Conservation (phyloP, 2,113 vertebrate species). For the Mastomys coucha region DNA sequence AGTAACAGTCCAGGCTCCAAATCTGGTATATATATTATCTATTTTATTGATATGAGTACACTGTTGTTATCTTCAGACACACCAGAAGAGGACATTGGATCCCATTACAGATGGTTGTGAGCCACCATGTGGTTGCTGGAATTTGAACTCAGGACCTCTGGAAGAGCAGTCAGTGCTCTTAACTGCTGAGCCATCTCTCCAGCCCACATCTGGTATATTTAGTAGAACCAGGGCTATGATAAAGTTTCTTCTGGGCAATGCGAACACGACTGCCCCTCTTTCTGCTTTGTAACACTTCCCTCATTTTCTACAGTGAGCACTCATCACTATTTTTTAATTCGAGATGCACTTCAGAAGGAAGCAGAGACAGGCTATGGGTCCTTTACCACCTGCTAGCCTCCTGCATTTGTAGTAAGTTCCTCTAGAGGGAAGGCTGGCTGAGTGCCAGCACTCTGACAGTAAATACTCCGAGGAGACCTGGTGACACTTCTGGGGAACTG, state of each 20-base stretch:
- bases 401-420: not conserved
- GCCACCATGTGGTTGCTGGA: too few relatives aligned
- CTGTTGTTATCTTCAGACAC: too few relatives aligned
- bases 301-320: not conserved
- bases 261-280: not conserved
- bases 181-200: too few relatives aligned
- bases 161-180: too few relatives aligned
- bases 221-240: not conserved
- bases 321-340: not conserved
- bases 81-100: too few relatives aligned
- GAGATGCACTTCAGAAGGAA: not conserved
- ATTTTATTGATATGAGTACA: too few relatives aligned
- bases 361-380: not conserved
- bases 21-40: not conserved
- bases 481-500: too few relatives aligned
- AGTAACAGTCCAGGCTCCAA: not conserved
- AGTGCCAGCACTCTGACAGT: not conserved
- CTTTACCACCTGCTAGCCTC: not conserved
- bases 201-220: not conserved
- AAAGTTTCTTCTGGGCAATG: not conserved
- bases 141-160: too few relatives aligned
- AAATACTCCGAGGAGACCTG: too few relatives aligned
- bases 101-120: too few relatives aligned
- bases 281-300: not conserved
- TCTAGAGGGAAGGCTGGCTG: not conserved